A percentile compares a stretch with the other conserved stretches of the same genome.
Conservation (phyloP, 1,140 invertebrate species). For the Aporrectodea caliginosa region DNA sequence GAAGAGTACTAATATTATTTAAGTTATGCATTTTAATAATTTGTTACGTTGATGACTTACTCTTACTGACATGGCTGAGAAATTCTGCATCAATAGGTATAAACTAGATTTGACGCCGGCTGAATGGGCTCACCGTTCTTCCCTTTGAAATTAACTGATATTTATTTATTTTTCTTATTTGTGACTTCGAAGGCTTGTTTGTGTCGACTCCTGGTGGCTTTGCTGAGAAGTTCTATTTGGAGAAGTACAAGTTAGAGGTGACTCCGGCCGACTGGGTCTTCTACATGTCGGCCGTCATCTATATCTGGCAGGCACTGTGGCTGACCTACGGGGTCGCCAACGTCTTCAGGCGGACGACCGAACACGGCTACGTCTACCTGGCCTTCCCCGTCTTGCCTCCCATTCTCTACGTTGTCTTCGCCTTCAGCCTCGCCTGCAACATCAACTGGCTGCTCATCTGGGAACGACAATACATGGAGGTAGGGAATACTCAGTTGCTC, state of each 20-base stretch:
- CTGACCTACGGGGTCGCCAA: constrained; percentile 25
- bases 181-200: constrained; percentile 23
- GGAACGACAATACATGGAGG: constrained; percentile 40
- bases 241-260: constrained; percentile 27
- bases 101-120: no score
- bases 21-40: no score
- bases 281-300: constrained; percentile 26
- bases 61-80: no score
- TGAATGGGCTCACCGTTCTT: no score
- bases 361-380: constrained; percentile 5
- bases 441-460: constrained; percentile 48
- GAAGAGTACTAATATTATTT: no score
- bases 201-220: constrained; percentile 18
- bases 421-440: constrained; percentile 35
- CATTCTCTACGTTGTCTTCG: constrained; percentile 31
- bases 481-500: no score
- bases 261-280: constrained; percentile 29
- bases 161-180: constrained; percentile 3
- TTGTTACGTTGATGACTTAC: no score
- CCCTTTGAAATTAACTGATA: no score
- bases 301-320: constrained; percentile 29
- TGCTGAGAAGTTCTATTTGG: constrained; percentile 29
- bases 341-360: constrained; percentile 1
- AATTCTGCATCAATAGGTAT: no score
- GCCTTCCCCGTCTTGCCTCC: constrained; percentile 26